Base-by-base conservation (phyloP, 2,113 vertebrate species). In the Dermatemys mawii region DNA sequence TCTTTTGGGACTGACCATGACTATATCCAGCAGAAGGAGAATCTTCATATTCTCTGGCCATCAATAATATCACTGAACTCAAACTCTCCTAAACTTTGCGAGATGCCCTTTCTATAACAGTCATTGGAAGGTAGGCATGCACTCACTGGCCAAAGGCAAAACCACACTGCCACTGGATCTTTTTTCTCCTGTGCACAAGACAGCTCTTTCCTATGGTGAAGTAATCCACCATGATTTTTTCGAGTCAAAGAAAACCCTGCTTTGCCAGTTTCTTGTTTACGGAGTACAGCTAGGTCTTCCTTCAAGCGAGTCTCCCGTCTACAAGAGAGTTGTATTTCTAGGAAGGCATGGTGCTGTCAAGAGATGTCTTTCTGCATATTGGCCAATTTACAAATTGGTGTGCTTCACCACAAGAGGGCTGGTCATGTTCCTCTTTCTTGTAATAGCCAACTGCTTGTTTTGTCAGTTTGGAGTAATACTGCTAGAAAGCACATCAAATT, bases 381-480 rank as follows among this genome's bases (percentile, higher is more conserved):
- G 57, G 80, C 5, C 21, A 85, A 75, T 60, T 67, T 60, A 38
- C 81, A 89, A 16, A 44, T 38, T 76, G 86, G 3, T 26, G 46
- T 17, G 35, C n/a, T 96, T 86, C 48, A 76, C 67, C 83, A 3
- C 0, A 84, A 63, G 49, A 76, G 55, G 46, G 50, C 49, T 8
- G 5, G 41, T 24, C 26, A 51, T 90, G 60, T 86, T 90, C 81
- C 51, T 29, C 46, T 82, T 54, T 54, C 51, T 32, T 32, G 9
- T n/a, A 32, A 55, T 11, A 55, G 27, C 12, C 27, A 8, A 55
- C 27, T 78, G 41, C 35, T 46, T 55, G 6, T 44, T 85, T 16
- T 10, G 83, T 92, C 86, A 80, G 87, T 85, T 78, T 92, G 88
- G 93, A 92, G 93, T 86, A 96, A 83, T 53, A 81, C 78, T 86